Evolutionary conservation across 2,797 vertebrate species (phyloP).

Genomic region (Aphelocoma californica): DNA sequence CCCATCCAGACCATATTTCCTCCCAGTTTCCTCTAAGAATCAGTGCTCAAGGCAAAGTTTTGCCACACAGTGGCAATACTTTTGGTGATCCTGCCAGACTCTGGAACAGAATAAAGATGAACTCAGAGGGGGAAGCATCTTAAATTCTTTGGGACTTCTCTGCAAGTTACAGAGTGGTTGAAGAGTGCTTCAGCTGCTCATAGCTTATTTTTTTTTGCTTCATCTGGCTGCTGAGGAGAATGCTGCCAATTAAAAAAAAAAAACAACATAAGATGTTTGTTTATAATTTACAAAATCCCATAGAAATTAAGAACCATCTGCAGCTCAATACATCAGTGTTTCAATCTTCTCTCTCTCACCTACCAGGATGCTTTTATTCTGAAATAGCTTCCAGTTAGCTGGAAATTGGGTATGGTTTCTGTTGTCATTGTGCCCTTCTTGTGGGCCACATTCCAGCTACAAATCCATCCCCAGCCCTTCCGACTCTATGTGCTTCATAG

Average conservation of each 20-base stretch:
- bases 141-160: slow-evolving; percentile 22
- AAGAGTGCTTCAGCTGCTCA: slow-evolving; percentile 13
- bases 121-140: not conserved
- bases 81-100: not conserved
- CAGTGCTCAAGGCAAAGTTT: not conserved
- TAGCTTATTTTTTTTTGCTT: not conserved
- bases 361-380: slow-evolving; percentile 50
- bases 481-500: not conserved
- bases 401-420: not conserved
- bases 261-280: slow-evolving; percentile 47
- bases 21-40: not conserved
- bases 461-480: not conserved
- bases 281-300: slow-evolving; percentile 61
- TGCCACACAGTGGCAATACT: not conserved
- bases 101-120: not conserved
- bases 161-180: not conserved
- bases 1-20: not conserved
- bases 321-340: slow-evolving; percentile 55
- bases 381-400: slow-evolving; percentile 59
- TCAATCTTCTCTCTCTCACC: slow-evolving; percentile 35
- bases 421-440: not conserved
- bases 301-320: slow-evolving; percentile 69
- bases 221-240: slow-evolving; percentile 28
- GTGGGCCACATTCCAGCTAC: not conserved
- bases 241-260: not conserved